phyloP scores from a whole-genome alignment of 1,140 invertebrate species.

The Conopomorpha cramerella region DNA sequence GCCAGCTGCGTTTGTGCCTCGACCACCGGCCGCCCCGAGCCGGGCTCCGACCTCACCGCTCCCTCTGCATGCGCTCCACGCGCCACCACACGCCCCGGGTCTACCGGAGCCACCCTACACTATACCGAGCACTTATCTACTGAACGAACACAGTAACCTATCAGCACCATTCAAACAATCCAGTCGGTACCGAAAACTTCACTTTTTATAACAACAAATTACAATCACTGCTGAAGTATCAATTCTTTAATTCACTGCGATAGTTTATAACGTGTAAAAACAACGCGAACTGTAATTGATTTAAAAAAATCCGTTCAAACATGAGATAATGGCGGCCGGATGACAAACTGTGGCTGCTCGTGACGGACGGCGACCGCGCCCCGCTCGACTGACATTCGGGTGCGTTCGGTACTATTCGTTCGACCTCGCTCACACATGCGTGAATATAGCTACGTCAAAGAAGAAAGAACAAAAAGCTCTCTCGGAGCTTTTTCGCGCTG shows the following conservation, averaged over 20 bases:
- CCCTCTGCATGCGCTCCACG: conserved; percentile 50
- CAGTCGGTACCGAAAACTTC: no score
- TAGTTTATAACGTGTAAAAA: conserved; percentile 33
- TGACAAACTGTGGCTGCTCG: conserved; percentile 55
- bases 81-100: conserved; percentile 44
- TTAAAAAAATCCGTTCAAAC: conserved; percentile 42
- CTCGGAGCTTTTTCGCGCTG: background rate
- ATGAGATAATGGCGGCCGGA: conserved; percentile 56
- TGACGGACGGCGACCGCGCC: conserved; percentile 58
- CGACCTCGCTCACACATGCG: conserved; percentile 56
- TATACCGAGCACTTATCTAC: conserved; percentile 5
- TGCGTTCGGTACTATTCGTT: conserved; percentile 41
- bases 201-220: no score
- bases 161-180: conserved; percentile 43
- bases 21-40: conserved; percentile 41
- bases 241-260: no score
- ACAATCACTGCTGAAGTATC: no score
- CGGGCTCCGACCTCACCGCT: conserved; percentile 55
- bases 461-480: conserved; percentile 24
- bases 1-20: conserved; percentile 40
- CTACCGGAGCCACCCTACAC: conserved; percentile 49
- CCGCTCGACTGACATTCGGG: conserved; percentile 58
- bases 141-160: conserved; percentile 45
- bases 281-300: conserved; percentile 51
- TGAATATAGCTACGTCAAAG: conserved; percentile 25